A percentile compares a stretch with the other conserved stretches of the same genome.
Conservation (phyloP, 2,888 invertebrate genomes). For the Mechanitis messenoides region DNA sequence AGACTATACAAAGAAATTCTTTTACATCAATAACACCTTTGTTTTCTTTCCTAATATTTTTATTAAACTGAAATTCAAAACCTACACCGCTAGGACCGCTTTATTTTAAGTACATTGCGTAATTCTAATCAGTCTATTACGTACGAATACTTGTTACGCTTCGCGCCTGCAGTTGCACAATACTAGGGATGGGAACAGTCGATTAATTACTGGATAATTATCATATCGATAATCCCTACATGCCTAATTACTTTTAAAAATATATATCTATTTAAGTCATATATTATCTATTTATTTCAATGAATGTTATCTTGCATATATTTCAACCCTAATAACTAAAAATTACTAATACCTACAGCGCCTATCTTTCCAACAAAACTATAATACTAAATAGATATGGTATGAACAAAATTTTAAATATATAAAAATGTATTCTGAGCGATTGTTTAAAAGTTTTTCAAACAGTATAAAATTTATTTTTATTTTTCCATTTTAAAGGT, state of each 20-base stretch:
- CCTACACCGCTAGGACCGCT: conserved; percentile 10
- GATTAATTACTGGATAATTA: conserved; percentile 23
- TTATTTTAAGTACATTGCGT: conserved; percentile 24
- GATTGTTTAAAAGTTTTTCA: too few species aligned
- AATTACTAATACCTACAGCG: too few species aligned
- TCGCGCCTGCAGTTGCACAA: conserved; percentile 55
- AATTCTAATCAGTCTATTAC: conserved; percentile 29
- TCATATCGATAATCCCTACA: too few species aligned
- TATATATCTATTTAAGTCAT: background rate
- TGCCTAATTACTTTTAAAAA: background rate
- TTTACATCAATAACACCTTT: background rate
- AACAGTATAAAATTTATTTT: too few species aligned
- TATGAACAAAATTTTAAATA: too few species aligned
- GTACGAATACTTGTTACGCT: conserved; percentile 46
- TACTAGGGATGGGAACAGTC: conserved; percentile 41
- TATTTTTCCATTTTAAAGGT: too few species aligned
- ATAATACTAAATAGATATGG: too few species aligned
- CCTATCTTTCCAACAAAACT: too few species aligned
- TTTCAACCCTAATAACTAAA: too few species aligned
- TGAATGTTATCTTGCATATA: too few species aligned
- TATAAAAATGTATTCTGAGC: too few species aligned
- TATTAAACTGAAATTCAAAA: background rate
- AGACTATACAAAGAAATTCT: conserved; percentile 28
- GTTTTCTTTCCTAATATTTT: background rate
- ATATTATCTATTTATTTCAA: too few species aligned